These are phyloP conservation scores for Lytechinus variegatus DNA, from an alignment of 35 echinoderm and acorn worm genomes.

Conservation along the genomic window DNA sequence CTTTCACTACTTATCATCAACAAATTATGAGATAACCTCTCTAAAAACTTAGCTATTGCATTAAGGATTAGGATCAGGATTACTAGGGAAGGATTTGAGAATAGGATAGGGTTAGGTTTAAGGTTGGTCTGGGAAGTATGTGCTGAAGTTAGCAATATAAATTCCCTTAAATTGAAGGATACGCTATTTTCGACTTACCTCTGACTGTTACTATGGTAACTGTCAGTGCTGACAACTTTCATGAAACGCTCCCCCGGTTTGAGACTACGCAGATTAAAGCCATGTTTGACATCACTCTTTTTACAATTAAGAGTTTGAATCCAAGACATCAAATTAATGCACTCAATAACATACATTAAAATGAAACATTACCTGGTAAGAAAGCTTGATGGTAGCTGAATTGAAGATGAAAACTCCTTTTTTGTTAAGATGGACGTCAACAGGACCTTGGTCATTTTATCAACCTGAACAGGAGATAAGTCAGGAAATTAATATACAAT, in stretches of 20 bases:
- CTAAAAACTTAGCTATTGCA: not conserved
- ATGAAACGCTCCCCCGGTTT: too few species aligned
- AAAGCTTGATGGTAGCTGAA: constrained; percentile 44
- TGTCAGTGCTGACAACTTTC: too few species aligned
- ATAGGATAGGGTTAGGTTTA: too few species aligned
- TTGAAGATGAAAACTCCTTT: constrained; percentile 22
- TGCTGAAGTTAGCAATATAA: too few species aligned
- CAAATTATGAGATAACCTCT: not conserved
- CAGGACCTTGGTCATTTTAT: constrained; percentile 19
- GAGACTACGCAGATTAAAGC: not conserved
- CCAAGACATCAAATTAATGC: not conserved
- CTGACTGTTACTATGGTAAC: too few species aligned
- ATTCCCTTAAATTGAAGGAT: too few species aligned
- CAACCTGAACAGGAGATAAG: not conserved
- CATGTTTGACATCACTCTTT: not conserved
- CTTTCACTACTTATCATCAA: not conserved
- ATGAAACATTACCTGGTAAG: not conserved
- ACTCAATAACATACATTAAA: not conserved
- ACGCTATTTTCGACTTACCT: not conserved
- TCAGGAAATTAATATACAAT: not conserved
- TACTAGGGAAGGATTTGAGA: too few species aligned
- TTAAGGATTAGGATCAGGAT: too few species aligned
- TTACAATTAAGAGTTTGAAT: not conserved
- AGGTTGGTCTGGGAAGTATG: too few species aligned
- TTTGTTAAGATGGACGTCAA: constrained; percentile 26